Evolutionary conservation across 2,797 vertebrate species (phyloP).

Genomic region (Tragelaphus eurycerus): DNA sequence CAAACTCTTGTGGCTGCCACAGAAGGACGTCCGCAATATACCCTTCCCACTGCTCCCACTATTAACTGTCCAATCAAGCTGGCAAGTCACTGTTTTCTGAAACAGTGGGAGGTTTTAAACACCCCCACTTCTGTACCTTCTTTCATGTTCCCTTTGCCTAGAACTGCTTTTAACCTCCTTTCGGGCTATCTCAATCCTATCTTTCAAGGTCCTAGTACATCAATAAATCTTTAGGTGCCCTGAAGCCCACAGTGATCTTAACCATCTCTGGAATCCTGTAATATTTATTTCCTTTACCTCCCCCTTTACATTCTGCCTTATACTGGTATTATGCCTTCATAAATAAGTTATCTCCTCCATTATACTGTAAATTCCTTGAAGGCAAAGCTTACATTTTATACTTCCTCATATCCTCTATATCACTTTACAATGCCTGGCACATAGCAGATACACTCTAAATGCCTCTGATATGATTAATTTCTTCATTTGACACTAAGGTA

Average conservation of each 20-base stretch:
- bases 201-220: background rate
- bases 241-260: background rate
- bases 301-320: background rate
- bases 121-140: background rate
- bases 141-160: background rate
- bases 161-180: background rate
- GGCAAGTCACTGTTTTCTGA: background rate
- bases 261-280: background rate
- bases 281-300: background rate
- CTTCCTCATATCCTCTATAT: background rate
- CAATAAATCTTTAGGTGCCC: background rate
- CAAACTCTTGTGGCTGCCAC: background rate
- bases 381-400: background rate
- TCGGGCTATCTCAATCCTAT: background rate
- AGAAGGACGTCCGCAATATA: background rate
- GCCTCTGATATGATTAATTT: background rate
- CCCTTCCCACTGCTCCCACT: background rate
- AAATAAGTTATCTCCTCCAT: background rate
- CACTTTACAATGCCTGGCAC: constrained; percentile 19
- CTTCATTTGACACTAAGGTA: constrained; percentile 25
- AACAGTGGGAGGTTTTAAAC: background rate
- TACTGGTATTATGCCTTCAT: background rate
- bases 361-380: background rate
- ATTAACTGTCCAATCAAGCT: background rate
- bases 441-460: constrained; percentile 43